These are phyloP conservation scores for Gallinago undulata DNA, from an alignment of 2,113 vertebrate genomes.

Conservation along the genomic window DNA sequence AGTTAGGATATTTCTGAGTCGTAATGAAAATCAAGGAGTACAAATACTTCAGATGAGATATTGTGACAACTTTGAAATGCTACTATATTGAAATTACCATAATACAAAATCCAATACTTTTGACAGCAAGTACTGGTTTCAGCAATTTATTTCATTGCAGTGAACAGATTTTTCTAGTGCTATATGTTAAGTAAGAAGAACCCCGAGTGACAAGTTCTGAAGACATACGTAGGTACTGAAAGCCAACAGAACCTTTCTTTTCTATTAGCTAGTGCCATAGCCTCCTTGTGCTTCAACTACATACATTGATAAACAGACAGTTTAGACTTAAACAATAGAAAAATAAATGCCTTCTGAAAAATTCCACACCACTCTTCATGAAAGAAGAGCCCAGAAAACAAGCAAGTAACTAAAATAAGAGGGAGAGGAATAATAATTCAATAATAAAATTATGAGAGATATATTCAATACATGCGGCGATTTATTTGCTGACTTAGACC, in stretches of 20 bases:
- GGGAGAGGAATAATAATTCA: background rate
- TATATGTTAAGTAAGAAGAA: background rate
- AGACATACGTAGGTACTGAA: background rate
- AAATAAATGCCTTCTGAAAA: background rate
- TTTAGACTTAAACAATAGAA: background rate
- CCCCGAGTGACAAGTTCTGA: background rate
- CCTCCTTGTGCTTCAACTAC: background rate
- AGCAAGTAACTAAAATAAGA: background rate
- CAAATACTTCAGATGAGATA: background rate
- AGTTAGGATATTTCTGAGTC: background rate
- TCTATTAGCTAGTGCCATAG: background rate
- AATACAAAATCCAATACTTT: slow-evolving; percentile 12
- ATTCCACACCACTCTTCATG: background rate
- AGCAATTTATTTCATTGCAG: background rate
- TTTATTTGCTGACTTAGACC: background rate
- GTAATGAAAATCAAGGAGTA: slow-evolving; percentile 9
- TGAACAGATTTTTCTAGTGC: background rate
- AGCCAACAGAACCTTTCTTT: background rate
- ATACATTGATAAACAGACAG: background rate
- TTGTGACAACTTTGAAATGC: background rate
- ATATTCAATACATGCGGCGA: background rate
- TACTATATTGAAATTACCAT: background rate
- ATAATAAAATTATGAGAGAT: background rate
- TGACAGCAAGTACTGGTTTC: background rate
- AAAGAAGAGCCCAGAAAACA: background rate